phyloP scores from a whole-genome alignment of 2,797 vertebrate species.

The Pagetopsis macropterus region DNA sequence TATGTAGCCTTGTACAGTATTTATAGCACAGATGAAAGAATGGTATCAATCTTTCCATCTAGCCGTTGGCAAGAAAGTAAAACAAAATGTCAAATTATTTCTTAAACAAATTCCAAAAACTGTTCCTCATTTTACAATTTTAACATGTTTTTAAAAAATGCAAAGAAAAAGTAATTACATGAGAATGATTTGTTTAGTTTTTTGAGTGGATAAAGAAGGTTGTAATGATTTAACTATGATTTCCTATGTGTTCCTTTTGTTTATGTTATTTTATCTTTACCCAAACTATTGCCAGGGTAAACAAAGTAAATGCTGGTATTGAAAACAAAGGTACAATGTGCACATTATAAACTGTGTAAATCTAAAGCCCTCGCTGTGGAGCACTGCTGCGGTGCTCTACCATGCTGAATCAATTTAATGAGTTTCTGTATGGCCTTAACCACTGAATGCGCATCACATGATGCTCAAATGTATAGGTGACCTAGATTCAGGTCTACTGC shows the following conservation, averaged over 20 bases:
- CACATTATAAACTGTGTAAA: constrained; percentile 18
- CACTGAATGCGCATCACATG: constrained; percentile 33
- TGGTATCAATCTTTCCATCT: neutral
- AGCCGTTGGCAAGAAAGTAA: neutral
- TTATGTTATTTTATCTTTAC: constrained; percentile 3
- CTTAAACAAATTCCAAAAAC: neutral
- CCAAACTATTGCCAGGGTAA: neutral
- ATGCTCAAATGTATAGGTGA: constrained; percentile 35
- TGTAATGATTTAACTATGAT: constrained; percentile 10
- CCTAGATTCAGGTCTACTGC: constrained; percentile 31
- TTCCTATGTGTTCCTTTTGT: constrained; percentile 18
- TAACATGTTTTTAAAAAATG: neutral
- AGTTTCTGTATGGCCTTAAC: constrained; percentile 30
- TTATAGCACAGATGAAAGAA: neutral
- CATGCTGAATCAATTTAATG: constrained; percentile 38
- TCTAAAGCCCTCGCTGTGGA: neutral
- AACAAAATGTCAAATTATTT: constrained; percentile 5
- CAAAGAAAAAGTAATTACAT: neutral
- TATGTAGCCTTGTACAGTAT: neutral
- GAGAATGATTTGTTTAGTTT: neutral
- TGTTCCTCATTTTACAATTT: constrained; percentile 4
- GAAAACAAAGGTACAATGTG: constrained; percentile 4
- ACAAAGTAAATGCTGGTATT: constrained; percentile 2
- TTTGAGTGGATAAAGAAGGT: neutral
- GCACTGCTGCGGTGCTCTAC: constrained; percentile 9